Conservation (phyloP, 2,888 invertebrate species). For the Calephelis perditalis region DNA sequence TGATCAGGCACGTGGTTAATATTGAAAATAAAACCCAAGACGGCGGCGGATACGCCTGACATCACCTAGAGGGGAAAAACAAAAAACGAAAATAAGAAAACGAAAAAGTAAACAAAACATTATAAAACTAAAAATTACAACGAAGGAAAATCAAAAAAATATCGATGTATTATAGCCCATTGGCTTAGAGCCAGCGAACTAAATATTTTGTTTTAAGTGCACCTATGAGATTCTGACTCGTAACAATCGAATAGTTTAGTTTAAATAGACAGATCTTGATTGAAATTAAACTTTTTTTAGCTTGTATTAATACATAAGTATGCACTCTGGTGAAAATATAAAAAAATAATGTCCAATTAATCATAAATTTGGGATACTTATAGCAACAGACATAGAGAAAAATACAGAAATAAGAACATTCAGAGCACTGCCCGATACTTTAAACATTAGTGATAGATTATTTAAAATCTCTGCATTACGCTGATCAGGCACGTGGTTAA, state of each 20-base stretch:
- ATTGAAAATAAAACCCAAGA: constrained; percentile 78
- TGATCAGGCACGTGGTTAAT: constrained; percentile 80
- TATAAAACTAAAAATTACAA: background rate
- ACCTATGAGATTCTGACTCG: too few species aligned
- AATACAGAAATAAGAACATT: constrained; percentile 81
- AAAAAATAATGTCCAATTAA: too few species aligned
- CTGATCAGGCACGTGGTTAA: constrained; percentile 79
- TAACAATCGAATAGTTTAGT: too few species aligned
- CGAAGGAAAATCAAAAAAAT: background rate
- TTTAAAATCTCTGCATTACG: constrained; percentile 79
- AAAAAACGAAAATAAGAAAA: constrained; percentile 42
- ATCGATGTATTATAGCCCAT: background rate
- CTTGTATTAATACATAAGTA: too few species aligned
- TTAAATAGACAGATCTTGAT: too few species aligned
- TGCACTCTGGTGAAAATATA: too few species aligned
- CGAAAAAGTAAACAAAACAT: constrained; percentile 32
- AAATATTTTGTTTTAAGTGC: background rate
- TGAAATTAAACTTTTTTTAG: too few species aligned
- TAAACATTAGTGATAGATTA: constrained; percentile 77
- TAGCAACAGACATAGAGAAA: constrained; percentile 45
- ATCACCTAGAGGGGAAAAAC: constrained; percentile 68
- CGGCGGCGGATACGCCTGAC: constrained; percentile 78
- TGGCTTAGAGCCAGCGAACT: background rate
- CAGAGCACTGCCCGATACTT: constrained; percentile 77
- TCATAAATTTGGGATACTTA: background rate